Evolutionary conservation across 1,140 invertebrate genomes (phyloP).

Genomic region (Trypoxylus dichotomus): DNA sequence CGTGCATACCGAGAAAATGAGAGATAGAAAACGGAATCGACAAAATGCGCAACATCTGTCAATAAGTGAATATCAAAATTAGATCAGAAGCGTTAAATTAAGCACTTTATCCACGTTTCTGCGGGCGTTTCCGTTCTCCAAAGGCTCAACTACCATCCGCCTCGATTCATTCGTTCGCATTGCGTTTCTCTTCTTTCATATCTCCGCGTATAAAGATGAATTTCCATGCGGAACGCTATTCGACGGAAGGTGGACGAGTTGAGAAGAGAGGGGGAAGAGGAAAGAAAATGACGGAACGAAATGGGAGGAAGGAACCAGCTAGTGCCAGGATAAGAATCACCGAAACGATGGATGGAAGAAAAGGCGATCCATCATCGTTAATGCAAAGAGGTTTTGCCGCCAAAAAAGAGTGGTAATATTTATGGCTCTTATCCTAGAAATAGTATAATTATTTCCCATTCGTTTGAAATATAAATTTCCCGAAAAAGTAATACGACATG

Average conservation of each 20-base stretch:
- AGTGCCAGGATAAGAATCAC: not conserved
- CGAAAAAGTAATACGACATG: not conserved
- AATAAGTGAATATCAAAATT: slow-evolving; percentile 5
- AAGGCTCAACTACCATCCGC: not conserved
- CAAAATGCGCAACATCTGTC: not conserved
- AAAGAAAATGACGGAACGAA: not conserved
- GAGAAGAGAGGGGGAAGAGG: not conserved
- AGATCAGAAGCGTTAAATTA: slow-evolving; percentile 11
- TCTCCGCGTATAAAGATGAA: not conserved
- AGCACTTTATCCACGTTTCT: not conserved
- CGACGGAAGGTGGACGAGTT: not conserved
- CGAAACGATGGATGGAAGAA: slow-evolving; percentile 8
- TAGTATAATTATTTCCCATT: not conserved
- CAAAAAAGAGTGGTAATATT: not conserved
- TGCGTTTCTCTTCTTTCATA: not conserved
- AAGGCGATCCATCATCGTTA: slow-evolving; percentile 18
- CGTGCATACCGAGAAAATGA: too few species aligned
- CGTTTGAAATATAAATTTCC: not conserved
- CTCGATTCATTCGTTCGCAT: not conserved
- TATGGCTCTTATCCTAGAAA: not conserved
- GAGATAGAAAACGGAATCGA: not conserved
- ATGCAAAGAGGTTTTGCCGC: not conserved
- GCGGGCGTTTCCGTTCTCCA: not conserved
- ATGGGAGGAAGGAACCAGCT: not conserved
- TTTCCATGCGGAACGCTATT: not conserved